phyloP scores from a whole-genome alignment of 2,797 vertebrate species.

The Staurois parvus region DNA sequence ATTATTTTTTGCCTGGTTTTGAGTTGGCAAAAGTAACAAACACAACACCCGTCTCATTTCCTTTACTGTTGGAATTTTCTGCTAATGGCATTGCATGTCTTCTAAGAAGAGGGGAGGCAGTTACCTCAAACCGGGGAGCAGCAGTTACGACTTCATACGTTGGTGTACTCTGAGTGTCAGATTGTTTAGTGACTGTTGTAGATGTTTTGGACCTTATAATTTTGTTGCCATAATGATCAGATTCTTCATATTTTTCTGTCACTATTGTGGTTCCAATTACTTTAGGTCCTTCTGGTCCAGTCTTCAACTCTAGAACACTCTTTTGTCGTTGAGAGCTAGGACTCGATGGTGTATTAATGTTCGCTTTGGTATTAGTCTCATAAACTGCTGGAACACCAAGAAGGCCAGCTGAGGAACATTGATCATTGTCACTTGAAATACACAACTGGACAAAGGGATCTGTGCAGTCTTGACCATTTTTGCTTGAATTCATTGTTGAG shows the following conservation, averaged over 20 bases:
- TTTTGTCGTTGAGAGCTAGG: conserved; percentile 75
- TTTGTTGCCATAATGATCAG: conserved; percentile 79
- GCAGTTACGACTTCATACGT: conserved; percentile 66
- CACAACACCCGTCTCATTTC: conserved; percentile 72
- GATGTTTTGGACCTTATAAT: conserved; percentile 81
- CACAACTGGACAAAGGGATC: not conserved
- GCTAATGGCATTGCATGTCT: conserved; percentile 72
- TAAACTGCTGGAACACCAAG: conserved; percentile 64
- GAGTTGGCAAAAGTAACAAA: conserved; percentile 72
- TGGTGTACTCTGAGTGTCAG: conserved; percentile 75
- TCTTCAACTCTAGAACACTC: conserved; percentile 83
- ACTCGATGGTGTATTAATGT: conserved; percentile 48
- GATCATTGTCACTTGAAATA: conserved; percentile 50
- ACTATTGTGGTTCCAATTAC: conserved; percentile 75
- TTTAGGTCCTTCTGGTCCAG: conserved; percentile 72
- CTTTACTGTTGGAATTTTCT: conserved; percentile 63
- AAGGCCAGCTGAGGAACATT: conserved; percentile 59
- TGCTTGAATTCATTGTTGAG: conserved; percentile 30
- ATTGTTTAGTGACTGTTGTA: conserved; percentile 79
- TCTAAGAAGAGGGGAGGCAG: conserved; percentile 74
- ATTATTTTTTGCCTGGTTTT: conserved; percentile 70
- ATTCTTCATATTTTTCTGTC: conserved; percentile 83
- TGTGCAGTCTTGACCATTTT: conserved; percentile 54
- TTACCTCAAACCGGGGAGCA: conserved; percentile 71
- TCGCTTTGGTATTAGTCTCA: conserved; percentile 54